These are phyloP conservation scores for Trichechus manatus DNA, from an alignment of 2,113 vertebrate genomes.

Conservation along the genomic window DNA sequence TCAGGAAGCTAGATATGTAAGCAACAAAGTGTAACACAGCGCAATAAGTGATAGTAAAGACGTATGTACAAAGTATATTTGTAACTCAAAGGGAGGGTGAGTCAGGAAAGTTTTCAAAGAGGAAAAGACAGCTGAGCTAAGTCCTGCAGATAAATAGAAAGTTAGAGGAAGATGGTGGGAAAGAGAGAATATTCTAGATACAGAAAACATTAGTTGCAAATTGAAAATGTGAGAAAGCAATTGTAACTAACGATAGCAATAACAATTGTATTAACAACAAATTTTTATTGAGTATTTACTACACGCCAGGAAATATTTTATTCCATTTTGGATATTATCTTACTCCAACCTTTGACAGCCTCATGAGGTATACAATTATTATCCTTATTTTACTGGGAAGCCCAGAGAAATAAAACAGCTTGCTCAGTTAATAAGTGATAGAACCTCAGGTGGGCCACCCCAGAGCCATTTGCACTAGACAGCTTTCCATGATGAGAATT, in stretches of 20 bases:
- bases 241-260: not conserved
- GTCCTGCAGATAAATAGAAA: not conserved
- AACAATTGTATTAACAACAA: not conserved
- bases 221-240: not conserved
- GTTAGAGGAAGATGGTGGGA: not conserved
- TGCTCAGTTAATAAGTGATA: not conserved
- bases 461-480: not conserved
- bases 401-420: not conserved
- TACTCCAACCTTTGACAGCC: not conserved
- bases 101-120: not conserved
- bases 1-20: not conserved
- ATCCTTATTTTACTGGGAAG: not conserved
- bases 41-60: not conserved
- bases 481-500: not conserved
- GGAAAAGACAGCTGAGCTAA: not conserved
- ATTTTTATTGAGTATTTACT: not conserved
- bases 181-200: not conserved
- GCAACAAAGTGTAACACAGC: not conserved
- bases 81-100: not conserved
- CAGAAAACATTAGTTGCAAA: not conserved
- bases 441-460: not conserved
- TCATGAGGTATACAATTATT: not conserved
- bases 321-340: not conserved
- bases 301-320: not conserved
- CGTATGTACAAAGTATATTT: not conserved